Evolutionary conservation across 1,140 invertebrate genomes (phyloP).

Genomic region (Acromyrmex heyeri): DNA sequence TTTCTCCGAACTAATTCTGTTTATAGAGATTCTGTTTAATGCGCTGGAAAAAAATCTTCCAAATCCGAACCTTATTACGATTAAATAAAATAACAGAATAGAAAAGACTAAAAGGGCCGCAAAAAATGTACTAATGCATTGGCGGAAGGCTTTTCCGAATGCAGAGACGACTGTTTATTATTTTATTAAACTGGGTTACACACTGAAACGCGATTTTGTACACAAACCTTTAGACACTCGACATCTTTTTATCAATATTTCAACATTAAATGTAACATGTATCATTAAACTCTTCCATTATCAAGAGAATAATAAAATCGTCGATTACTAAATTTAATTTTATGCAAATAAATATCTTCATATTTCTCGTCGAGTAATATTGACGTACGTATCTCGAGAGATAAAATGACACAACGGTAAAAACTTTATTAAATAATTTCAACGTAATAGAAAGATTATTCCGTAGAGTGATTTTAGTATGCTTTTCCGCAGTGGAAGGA

Average conservation of each 20-base stretch:
- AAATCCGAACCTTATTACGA: not conserved
- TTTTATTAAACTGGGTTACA: not conserved
- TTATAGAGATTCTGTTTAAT: not conserved
- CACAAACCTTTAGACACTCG: not conserved
- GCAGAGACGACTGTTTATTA: not conserved
- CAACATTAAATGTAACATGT: not conserved
- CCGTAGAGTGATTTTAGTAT: not conserved
- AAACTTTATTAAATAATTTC: not conserved
- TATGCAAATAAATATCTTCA: not conserved
- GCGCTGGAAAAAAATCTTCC: conserved; percentile 7
- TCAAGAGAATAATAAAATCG: not conserved
- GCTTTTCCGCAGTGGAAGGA: not conserved
- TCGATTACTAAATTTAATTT: conserved; percentile 6
- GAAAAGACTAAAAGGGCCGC: not conserved
- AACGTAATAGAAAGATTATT: not conserved
- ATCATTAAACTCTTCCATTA: not conserved
- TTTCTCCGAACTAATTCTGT: not conserved
- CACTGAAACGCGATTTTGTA: not conserved
- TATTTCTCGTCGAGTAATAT: not conserved
- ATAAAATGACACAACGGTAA: not conserved
- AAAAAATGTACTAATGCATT: conserved; percentile 6
- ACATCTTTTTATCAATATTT: conserved; percentile 25
- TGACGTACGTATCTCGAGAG: not conserved
- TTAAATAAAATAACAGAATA: conserved; percentile 12
- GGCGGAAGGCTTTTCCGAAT: conserved; percentile 4